These are phyloP conservation scores for Cynopterus brachyotis DNA, from an alignment of 2,113 vertebrate genomes.

Conservation along the genomic window DNA sequence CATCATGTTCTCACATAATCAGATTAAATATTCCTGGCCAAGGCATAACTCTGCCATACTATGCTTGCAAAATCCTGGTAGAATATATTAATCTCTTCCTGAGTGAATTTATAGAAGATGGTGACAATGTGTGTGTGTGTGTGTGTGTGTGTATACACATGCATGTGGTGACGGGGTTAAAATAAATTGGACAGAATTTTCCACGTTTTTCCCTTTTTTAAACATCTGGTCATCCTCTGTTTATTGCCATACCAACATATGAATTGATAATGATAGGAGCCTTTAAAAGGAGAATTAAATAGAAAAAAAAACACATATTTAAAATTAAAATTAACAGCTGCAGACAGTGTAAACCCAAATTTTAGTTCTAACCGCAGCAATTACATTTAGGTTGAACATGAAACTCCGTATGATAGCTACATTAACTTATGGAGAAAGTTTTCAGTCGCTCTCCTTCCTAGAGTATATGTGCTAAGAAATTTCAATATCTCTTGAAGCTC, in stretches of 20 bases:
- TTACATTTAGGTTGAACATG: background rate
- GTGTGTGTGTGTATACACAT: no score
- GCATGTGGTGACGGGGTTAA: no score
- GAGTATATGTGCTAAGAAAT: background rate
- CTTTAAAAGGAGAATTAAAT: background rate
- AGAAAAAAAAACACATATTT: background rate
- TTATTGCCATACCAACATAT: background rate
- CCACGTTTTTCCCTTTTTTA: background rate
- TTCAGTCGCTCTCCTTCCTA: background rate
- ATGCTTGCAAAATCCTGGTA: background rate
- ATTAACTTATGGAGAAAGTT: background rate
- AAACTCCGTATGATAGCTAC: background rate
- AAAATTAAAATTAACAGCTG: background rate
- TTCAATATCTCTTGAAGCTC: background rate
- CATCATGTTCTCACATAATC: fast-evolving
- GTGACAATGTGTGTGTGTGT: background rate
- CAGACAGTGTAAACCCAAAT: background rate
- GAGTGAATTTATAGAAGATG: background rate
- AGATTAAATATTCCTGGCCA: background rate
- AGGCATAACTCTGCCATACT: background rate
- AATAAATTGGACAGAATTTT: background rate
- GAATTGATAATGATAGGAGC: background rate
- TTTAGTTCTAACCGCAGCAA: background rate
- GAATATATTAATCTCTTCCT: background rate
- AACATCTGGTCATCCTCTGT: background rate